These are phyloP conservation scores for Cheiracanthium punctorium DNA, from an alignment of 2,888 invertebrate species.

Conservation along the genomic window DNA sequence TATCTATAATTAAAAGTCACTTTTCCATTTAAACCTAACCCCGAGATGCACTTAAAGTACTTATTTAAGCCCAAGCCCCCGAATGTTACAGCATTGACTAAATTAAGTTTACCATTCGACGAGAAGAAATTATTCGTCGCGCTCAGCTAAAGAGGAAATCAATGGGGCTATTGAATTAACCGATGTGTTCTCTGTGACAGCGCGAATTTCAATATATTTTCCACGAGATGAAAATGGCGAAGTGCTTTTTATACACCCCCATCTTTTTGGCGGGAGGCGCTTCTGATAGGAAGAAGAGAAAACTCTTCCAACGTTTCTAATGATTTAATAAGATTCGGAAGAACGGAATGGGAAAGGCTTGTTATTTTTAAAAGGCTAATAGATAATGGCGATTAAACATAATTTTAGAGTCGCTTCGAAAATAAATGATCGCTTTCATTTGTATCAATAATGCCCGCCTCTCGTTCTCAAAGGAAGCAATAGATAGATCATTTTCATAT, in stretches of 20 bases:
- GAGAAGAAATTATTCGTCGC: conserved; percentile 47
- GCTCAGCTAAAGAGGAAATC: conserved; percentile 39
- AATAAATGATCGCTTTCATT: neutral
- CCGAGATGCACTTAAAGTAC: conserved; percentile 35
- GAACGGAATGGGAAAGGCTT: neutral
- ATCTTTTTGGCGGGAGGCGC: neutral
- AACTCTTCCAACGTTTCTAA: neutral
- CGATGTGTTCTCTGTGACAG: conserved; percentile 16
- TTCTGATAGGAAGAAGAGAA: neutral
- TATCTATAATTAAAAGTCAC: conserved; percentile 41
- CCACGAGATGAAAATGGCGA: neutral
- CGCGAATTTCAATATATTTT: conserved; percentile 15
- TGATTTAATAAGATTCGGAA: neutral
- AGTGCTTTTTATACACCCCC: neutral
- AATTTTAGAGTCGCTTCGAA: neutral
- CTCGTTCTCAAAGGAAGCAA: neutral
- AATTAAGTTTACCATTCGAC: conserved; percentile 48
- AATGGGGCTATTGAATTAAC: conserved; percentile 50
- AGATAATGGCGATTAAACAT: conserved; percentile 1
- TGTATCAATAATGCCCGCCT: neutral
- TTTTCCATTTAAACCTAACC: conserved; percentile 18
- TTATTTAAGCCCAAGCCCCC: conserved; percentile 11
- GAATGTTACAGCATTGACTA: conserved; percentile 30
- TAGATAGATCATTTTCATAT: neutral
- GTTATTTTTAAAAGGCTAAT: neutral